phyloP scores from a whole-genome alignment of 2,113 vertebrate genomes.

The Hiodon tergisus region DNA sequence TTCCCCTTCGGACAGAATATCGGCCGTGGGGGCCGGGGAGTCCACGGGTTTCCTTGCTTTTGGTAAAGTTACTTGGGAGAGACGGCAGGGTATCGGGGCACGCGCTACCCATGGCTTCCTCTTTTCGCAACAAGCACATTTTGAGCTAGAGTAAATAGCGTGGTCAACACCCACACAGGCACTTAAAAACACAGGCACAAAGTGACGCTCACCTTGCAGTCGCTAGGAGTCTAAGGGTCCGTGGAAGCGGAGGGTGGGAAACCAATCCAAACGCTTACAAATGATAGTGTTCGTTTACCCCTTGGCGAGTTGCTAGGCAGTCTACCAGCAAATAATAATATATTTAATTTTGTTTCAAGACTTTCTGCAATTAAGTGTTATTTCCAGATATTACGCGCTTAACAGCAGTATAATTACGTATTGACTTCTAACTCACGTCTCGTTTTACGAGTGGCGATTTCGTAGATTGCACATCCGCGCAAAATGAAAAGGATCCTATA shows the following conservation, averaged over 20 bases:
- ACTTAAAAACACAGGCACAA: background rate
- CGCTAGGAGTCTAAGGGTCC: background rate
- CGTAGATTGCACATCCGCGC: too few relatives aligned
- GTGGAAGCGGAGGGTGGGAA: background rate
- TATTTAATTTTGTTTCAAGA: background rate
- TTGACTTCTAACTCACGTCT: background rate
- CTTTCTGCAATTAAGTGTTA: background rate
- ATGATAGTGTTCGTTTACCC: background rate
- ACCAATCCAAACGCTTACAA: conserved; percentile 1
- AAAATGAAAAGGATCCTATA: too few relatives aligned
- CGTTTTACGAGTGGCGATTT: too few relatives aligned
- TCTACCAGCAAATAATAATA: background rate
- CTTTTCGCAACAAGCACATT: background rate
- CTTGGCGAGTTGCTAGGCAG: too few relatives aligned
- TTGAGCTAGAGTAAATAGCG: background rate
- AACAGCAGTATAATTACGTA: background rate
- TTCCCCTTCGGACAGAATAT: too few relatives aligned
- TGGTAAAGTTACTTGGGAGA: too few relatives aligned
- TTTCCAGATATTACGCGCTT: background rate
- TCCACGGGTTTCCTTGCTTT: too few relatives aligned
- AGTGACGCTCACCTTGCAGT: conserved; percentile 26
- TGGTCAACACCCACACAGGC: background rate
- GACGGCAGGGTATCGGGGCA: too few relatives aligned
- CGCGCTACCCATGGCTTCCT: too few relatives aligned
- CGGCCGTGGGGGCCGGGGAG: too few relatives aligned